A percentile compares a stretch with the other conserved stretches of the same genome.
phyloP scores from a whole-genome alignment of 2,797 vertebrate genomes.

The Steatocranus sp. region DNA sequence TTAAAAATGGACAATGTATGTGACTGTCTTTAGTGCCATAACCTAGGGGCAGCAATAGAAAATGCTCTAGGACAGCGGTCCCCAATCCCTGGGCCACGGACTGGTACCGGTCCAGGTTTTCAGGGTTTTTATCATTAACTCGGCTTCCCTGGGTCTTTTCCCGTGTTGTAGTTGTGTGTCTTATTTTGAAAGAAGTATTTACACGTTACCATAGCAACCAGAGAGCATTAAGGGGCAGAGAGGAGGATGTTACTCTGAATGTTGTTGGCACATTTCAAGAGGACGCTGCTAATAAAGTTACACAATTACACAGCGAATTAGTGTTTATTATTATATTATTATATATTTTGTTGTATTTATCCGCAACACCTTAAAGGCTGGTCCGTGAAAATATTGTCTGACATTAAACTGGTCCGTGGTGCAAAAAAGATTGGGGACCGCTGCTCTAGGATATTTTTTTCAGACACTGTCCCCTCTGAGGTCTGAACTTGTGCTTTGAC shows the following conservation, averaged over 20 bases:
- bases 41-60: neutral
- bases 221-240: neutral
- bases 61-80: neutral
- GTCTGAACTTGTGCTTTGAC: neutral
- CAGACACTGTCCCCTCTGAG: neutral
- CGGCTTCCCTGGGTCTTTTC: neutral
- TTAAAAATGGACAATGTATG: neutral
- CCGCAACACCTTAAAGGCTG: neutral
- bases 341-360: neutral
- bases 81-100: fast-evolving
- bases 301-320: neutral
- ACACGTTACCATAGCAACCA: neutral
- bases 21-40: neutral
- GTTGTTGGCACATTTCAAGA: neutral
- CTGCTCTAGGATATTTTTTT: neutral
- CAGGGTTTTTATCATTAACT: neutral
- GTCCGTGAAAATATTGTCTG: neutral
- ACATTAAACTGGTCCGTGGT: neutral
- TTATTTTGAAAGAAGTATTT: neutral
- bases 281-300: neutral
- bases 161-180: neutral
- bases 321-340: neutral
- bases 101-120: fast-evolving
- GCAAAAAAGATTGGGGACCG: neutral
- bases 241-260: neutral